These are phyloP conservation scores for Epinotia nisella DNA, from an alignment of 2,888 invertebrate species.

Conservation along the genomic window DNA sequence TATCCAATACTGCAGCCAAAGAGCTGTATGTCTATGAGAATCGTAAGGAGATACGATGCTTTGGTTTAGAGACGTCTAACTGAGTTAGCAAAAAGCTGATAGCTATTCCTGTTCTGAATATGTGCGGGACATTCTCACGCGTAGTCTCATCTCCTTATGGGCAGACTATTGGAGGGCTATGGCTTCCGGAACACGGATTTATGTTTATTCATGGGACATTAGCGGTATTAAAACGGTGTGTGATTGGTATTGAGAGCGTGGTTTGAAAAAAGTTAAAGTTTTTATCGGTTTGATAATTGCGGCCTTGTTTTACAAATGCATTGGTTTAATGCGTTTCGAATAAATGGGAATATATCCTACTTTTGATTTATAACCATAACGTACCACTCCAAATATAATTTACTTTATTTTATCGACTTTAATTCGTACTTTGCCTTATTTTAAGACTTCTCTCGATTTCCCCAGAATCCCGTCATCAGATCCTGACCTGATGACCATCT, in stretches of 20 bases:
- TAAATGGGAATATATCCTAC: too few relatives aligned
- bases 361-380: too few relatives aligned
- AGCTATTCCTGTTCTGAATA: conserved; percentile 10
- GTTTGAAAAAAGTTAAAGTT: neutral
- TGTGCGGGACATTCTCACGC: conserved; percentile 9
- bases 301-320: too few relatives aligned
- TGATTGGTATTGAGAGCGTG: neutral
- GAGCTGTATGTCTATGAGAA: neutral
- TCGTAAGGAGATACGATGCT: neutral
- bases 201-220: conserved; percentile 27
- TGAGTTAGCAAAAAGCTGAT: conserved; percentile 10
- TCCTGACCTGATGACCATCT: too few relatives aligned
- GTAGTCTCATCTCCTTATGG: conserved; percentile 3
- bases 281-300: neutral
- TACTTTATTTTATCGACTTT: too few relatives aligned
- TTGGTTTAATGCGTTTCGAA: too few relatives aligned
- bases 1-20: neutral
- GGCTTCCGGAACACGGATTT: conserved; percentile 1
- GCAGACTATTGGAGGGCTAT: neutral
- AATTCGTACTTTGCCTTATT: too few relatives aligned
- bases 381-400: too few relatives aligned
- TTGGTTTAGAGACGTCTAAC: neutral
- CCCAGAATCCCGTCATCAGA: too few relatives aligned
- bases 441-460: too few relatives aligned
- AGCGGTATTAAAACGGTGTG: conserved; percentile 9